Evolutionary conservation across 2,797 vertebrate species (phyloP).

Genomic region (Micromesistius poutassou): DNA sequence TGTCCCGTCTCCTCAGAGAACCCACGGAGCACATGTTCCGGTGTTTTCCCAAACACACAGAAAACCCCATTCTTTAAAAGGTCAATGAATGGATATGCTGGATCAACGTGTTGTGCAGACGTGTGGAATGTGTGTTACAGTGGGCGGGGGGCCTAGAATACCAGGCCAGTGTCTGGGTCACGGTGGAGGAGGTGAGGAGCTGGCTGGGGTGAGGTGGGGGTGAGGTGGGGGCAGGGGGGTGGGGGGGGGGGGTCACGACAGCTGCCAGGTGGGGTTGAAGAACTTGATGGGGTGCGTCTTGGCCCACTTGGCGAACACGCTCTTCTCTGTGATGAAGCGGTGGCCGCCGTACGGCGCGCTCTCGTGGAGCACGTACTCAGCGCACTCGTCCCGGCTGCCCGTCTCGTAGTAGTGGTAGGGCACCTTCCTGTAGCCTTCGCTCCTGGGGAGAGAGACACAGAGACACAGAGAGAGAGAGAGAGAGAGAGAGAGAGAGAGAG

Average conservation of each 20-base stretch:
- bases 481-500: neutral
- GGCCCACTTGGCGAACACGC: constrained; percentile 94
- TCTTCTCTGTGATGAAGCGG: constrained; percentile 96
- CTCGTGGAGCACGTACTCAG: constrained; percentile 92
- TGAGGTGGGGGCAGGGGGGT: too few species aligned
- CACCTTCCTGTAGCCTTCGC: constrained; percentile 86
- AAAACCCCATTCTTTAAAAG: too few species aligned
- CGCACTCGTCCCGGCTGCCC: constrained; percentile 88
- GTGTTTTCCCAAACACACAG: too few species aligned
- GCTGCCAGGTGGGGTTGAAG: constrained; percentile 88
- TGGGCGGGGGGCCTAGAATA: neutral
- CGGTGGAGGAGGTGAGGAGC: neutral
- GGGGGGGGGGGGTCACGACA: constrained; percentile 76
- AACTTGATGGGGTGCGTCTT: constrained; percentile 90
- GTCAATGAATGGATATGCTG: too few species aligned
- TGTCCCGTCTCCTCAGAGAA: too few species aligned
- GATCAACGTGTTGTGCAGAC: too few species aligned
- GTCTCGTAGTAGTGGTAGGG: constrained; percentile 97
- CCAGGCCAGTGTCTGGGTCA: neutral
- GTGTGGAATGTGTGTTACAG: too few species aligned
- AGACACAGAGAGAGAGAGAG: neutral
- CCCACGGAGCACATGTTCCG: too few species aligned
- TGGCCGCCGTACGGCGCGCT: constrained; percentile 93
- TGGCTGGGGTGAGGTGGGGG: too few species aligned
- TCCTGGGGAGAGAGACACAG: constrained; percentile 63